A percentile compares a stretch with the other conserved stretches of the same genome.
These are phyloP conservation scores for Thalassarche chlororhynchos DNA, from an alignment of 2,113 vertebrate genomes.

Conservation along the genomic window DNA sequence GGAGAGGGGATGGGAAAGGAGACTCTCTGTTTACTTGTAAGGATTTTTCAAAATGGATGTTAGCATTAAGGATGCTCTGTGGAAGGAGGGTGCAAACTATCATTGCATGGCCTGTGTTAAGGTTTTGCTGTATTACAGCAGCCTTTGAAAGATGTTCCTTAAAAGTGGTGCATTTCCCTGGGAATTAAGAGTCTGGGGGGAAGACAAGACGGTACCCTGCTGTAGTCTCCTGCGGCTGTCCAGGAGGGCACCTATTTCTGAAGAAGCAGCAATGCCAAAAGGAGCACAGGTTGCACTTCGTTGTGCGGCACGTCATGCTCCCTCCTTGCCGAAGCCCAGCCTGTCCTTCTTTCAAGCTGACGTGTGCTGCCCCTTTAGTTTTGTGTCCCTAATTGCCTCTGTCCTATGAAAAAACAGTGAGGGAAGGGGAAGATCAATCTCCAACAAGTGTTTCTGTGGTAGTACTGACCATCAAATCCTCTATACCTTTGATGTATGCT, in stretches of 20 bases:
- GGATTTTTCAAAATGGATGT: background rate
- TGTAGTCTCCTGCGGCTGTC: background rate
- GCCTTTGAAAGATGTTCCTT: background rate
- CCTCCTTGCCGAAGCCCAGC: background rate
- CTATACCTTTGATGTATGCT: too few species aligned
- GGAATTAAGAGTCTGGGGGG: too few species aligned
- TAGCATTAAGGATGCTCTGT: too few species aligned
- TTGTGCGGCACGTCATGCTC: fast-evolving
- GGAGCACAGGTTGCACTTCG: background rate
- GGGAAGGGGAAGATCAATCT: background rate
- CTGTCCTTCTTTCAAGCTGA: background rate
- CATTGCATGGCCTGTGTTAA: fast-evolving
- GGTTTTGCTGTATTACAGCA: background rate
- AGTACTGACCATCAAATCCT: background rate
- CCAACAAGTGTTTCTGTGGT: background rate
- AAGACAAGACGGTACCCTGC: background rate
- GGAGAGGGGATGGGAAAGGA: background rate
- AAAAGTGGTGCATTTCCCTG: background rate
- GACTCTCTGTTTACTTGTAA: background rate
- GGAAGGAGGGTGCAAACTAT: background rate
- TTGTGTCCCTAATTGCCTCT: background rate
- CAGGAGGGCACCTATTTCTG: background rate
- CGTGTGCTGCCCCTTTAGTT: fast-evolving
- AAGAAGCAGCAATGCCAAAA: background rate
- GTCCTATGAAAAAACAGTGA: background rate